Base-by-base conservation (phyloP, 2,888 invertebrate species). In the Norana najaformis region DNA sequence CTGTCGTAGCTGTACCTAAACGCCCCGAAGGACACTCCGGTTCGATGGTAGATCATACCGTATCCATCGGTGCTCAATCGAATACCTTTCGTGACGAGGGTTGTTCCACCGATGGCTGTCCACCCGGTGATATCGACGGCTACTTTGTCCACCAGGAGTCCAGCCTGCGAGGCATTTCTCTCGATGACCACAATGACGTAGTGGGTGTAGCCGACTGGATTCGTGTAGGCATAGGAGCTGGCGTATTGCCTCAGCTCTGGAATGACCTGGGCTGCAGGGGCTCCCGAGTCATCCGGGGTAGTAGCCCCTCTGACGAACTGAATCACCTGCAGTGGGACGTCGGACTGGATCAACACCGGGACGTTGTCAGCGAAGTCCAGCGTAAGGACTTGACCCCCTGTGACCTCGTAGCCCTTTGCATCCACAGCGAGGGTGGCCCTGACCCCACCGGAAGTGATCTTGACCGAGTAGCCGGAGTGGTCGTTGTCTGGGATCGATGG, bases 111-210 rank as follows among this genome's bases (percentile, higher is more conserved):
- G 35, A 90, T 88, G 13, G 36, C 36, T 37, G 35, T 36, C 90
- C 90, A 90, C 23, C 90, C 90, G 6, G 88, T 38, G 8, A 16
- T 37, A 16, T 90, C 88, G n/a, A 88, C 90, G 20, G 53, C 37
- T 36, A 30, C 37, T 14, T 88, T 47, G 69, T 90, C 90, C 47
- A 90, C 36, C 38, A 90, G 0, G 18, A 90, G 90, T 23, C 69
- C 88, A 18, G 47, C 41, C 53, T 37, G 88, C 16, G 47, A 47
- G 30, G 53, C 89, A 14, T 35, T 88, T 69, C 39, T 37, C 39
- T 90, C 90, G 53, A 90, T 90, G 88, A 90, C 37, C 34, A 90
- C 82, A 41, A 90, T 90, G 41, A 90, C 88, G 47, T 90, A 90
- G 69, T 88, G 88, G 3, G 69, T 38, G 23, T 47, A 53, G 18